phyloP scores from a whole-genome alignment of 1,140 invertebrate species.

The Neomicropteryx cornuta region DNA sequence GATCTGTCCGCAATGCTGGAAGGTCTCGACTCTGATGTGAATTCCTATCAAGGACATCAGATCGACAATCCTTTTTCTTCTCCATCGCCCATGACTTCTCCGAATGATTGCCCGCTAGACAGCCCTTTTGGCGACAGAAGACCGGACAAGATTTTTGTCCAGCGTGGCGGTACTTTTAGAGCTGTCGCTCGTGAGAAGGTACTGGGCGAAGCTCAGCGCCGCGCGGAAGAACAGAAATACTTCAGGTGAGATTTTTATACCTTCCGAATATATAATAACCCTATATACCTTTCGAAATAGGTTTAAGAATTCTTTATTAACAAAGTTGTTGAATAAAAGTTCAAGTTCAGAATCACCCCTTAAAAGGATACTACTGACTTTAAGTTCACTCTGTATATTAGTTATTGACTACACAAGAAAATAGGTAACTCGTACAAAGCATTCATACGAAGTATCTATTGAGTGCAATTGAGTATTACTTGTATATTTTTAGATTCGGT shows the following conservation, averaged over 20 bases:
- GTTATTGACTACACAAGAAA: too few relatives aligned
- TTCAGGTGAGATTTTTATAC: conserved; percentile 27
- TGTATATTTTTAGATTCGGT: conserved; percentile 26
- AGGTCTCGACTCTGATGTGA: conserved; percentile 27
- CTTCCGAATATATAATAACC: too few relatives aligned
- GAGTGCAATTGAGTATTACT: too few relatives aligned
- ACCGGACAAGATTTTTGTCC: conserved; percentile 36
- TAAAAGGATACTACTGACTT: too few relatives aligned
- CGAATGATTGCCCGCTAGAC: conserved; percentile 31
- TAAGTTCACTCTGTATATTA: too few relatives aligned
- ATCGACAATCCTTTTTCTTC: conserved; percentile 41
- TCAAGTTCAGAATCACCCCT: too few relatives aligned
- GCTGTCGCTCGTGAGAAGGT: conserved; percentile 35
- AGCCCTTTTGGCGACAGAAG: conserved; percentile 25
- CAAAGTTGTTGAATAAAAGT: too few relatives aligned
- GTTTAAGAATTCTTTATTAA: too few relatives aligned
- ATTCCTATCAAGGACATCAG: conserved; percentile 34
- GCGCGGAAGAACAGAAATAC: conserved; percentile 33
- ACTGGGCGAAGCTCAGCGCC: conserved; percentile 28
- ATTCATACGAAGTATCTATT: too few relatives aligned
- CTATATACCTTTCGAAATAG: too few relatives aligned
- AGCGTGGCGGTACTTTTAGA: conserved; percentile 35
- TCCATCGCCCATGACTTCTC: conserved; percentile 37
- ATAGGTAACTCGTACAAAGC: too few relatives aligned
- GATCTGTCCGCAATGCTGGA: conserved; percentile 35